A percentile compares a stretch with the other conserved stretches of the same genome.
Conservation (phyloP, 1,140 invertebrate genomes). For the Charaxes varanes region DNA sequence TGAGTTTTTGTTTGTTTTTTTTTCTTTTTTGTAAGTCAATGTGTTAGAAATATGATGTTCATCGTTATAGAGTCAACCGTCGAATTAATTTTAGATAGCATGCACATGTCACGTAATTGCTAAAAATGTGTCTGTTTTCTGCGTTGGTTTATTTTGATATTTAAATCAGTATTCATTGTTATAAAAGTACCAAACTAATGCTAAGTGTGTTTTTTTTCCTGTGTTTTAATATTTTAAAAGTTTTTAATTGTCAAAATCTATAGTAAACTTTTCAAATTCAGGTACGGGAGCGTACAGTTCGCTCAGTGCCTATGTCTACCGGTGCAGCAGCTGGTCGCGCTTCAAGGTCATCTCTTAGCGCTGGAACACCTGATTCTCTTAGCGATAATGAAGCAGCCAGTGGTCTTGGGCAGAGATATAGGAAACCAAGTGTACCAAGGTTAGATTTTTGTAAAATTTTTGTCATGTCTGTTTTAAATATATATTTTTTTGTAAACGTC, state of each 20-base stretch:
- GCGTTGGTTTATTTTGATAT: not conserved
- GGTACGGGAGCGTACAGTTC: conserved; percentile 91
- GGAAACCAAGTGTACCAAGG: conserved; percentile 76
- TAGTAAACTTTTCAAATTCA: conserved; percentile 56
- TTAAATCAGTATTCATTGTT: not conserved
- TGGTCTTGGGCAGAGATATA: conserved; percentile 77
- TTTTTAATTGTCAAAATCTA: conserved; percentile 14
- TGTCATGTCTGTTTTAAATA: no score
- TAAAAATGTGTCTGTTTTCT: conserved; percentile 3
- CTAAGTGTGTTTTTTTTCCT: conserved; percentile 7
- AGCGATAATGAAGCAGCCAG: conserved; percentile 89
- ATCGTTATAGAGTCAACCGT: conserved; percentile 10
- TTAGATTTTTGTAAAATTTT: no score
- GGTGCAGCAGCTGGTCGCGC: conserved; percentile 72
- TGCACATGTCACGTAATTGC: conserved; percentile 16
- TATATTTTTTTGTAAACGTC: no score
- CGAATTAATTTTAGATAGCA: conserved; percentile 20
- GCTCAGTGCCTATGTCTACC: conserved; percentile 88
- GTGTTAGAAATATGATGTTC: conserved; percentile 15
- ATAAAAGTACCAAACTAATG: conserved; percentile 6
- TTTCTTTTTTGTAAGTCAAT: conserved; percentile 34
- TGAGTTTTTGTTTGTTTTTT: conserved; percentile 42
- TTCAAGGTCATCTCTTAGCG: conserved; percentile 83
- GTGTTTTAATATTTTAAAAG: conserved; percentile 1
- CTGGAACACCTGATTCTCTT: conserved; percentile 89